Evolutionary conservation across 1,140 invertebrate genomes (phyloP).

Genomic region (Leptonema lineaticorne): DNA sequence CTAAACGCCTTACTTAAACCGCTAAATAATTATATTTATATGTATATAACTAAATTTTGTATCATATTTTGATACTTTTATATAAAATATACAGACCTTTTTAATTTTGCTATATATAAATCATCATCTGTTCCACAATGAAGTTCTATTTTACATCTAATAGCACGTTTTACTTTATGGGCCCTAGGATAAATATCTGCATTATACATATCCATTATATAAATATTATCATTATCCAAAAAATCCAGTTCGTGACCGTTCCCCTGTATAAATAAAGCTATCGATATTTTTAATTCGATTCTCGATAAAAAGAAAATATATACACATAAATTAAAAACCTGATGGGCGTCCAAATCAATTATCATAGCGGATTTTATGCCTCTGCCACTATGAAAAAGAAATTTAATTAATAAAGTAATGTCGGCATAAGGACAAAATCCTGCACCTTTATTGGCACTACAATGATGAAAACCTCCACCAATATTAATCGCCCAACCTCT

Average conservation of each 20-base stretch:
- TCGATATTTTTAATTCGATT: neutral
- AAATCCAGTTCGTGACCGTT: constrained; percentile 87
- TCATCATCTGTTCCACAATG: constrained; percentile 65
- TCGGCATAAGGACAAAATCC: constrained; percentile 90
- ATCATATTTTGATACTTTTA: neutral
- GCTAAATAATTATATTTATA: constrained; percentile 47
- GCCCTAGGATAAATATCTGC: constrained; percentile 79
- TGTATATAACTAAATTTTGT: too few species aligned
- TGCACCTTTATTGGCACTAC: constrained; percentile 69
- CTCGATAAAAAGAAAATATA: too few species aligned
- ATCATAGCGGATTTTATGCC: constrained; percentile 75
- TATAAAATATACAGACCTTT: constrained; percentile 53
- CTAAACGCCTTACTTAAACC: constrained; percentile 65
- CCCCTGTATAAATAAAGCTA: constrained; percentile 59
- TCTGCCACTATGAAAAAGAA: constrained; percentile 62
- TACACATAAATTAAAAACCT: constrained; percentile 44
- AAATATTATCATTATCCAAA: constrained; percentile 68
- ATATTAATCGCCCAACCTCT: constrained; percentile 86
- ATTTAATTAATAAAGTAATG: constrained; percentile 75
- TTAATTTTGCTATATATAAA: constrained; percentile 70
- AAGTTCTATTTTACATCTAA: constrained; percentile 73
- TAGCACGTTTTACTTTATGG: constrained; percentile 70
- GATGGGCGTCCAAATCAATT: constrained; percentile 85
- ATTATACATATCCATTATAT: constrained; percentile 88
- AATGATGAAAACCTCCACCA: constrained; percentile 88